Base-by-base conservation (phyloP, 2,113 vertebrate species). In the Amphiprion ocellaris region DNA sequence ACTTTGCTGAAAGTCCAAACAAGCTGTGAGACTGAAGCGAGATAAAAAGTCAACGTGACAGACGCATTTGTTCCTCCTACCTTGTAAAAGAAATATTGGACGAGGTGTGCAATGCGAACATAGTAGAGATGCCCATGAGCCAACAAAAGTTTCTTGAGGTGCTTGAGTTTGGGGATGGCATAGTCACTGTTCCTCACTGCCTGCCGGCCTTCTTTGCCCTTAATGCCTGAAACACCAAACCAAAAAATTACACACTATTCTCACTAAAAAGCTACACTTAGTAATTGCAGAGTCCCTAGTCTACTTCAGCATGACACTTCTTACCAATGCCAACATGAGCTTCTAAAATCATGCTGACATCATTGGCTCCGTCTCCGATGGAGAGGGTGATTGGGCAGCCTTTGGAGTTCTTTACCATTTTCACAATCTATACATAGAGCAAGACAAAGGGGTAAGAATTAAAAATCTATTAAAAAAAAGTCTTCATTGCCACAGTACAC, bases 1-100 rank as follows among this genome's bases (percentile, higher is more conserved):
- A 10, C 17, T 73, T 59, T 62, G 23, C 17, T 63, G 2, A 65
- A 54, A 61, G 14, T 24, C 24, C 21, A 15, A 79, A 59, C 24
- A 67, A 54, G 3, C 50, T 33, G 21, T 74, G 3, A 71, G 17
- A 9, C 21, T 33, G 12, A 46, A 19, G 46, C 33, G 16, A 6
- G 12, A 53, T 3, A n/a, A 47, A n/a, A 68, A 30, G 23, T 71
- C 41, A 63, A 26, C 39, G 17, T 26, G 44, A 72, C 2, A 24
- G 12, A 16, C 58, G 30, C 15, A 14, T 58, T 3, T 21, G 11
- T n/a, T 67, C 9, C 1, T 41, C 80, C 81, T 94, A 98, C 98
- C 97, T 99, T 99, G 94, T 99, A 99, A 93, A 99, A 99, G 96
- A 99, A 99, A 95, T 99, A 99, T 84, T 99, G 98, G 92, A 99